Base-by-base conservation (phyloP, 2,797 vertebrate species). In the Tauraco hartlaubi region DNA sequence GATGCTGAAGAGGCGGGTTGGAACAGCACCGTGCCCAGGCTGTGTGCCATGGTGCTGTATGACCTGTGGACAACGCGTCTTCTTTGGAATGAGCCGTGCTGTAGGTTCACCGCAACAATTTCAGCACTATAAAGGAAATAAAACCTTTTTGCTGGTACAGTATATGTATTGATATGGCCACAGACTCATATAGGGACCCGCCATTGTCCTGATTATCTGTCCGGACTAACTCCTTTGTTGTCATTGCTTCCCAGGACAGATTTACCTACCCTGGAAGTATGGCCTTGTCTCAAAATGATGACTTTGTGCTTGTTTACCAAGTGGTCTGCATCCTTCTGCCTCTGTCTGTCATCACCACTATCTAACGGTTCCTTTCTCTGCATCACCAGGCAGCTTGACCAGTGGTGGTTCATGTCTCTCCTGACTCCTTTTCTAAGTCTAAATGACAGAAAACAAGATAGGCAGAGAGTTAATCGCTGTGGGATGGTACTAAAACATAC, bases 121-220 rank as follows among this genome's bases (percentile, higher is more conserved):
- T 43, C 26, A 37, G 52, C 13, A 4, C 62, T 62, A 2, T 14
- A 15, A 62, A 43, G 48, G 66, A 55, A 43, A 35, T 13, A 28
- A 0, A 28, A 23, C 25, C 7, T 61, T 66, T 49, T 54, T 39
- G 11, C 39, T 79, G 33, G 54, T 43, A 35, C 17, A 55, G 11
- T 21, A 1, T 28, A 8, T 0, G 1, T 33, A 10, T 18, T 3
- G 0, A 2, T 11, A 8, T 2, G 8, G 68, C 8, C 17, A 11
- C 31, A 37, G 33, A 14, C 11, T 69, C 3, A 0, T 35, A 19
- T 2, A 46, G 54, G n/a, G 43, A 48, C 23, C 35, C 33, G 18
- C 28, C 18, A 1, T 25, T 23, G 13, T 15, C n/a, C 35, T 11
- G 4, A 11, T 51, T 29, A 5, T 31, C 51, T 59, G 10, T 63